Evolutionary conservation across 2,888 invertebrate genomes (phyloP).

Genomic region (Tachina fera): DNA sequence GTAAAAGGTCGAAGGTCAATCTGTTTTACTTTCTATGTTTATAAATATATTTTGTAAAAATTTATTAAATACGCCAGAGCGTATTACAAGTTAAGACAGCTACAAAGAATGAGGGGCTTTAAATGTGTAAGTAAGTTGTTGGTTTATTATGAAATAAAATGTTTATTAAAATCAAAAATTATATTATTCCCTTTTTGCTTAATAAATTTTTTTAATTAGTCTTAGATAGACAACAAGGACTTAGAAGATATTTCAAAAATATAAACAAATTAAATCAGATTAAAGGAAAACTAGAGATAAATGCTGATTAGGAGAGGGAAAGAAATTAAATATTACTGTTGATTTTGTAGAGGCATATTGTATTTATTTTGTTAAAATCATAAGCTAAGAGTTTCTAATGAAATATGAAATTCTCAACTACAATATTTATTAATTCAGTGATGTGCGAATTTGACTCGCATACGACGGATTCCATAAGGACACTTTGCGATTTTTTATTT

Average conservation of each 20-base stretch:
- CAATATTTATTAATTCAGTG: too few relatives aligned
- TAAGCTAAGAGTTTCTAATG: too few relatives aligned
- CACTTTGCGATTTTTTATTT: too few relatives aligned
- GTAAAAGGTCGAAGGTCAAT: slow-evolving; percentile 61
- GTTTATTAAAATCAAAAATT: background rate
- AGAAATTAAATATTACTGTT: too few relatives aligned
- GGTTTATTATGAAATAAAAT: slow-evolving; percentile 20
- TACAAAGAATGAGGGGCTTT: slow-evolving; percentile 7
- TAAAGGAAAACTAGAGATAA: too few relatives aligned
- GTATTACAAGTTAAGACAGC: background rate
- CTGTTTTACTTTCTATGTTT: slow-evolving; percentile 18
- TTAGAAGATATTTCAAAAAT: background rate
- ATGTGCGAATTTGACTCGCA: too few relatives aligned
- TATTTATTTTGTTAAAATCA: too few relatives aligned
- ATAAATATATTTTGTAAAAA: slow-evolving; percentile 20
- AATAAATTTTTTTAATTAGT: slow-evolving; percentile 27
- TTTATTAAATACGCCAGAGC: slow-evolving; percentile 15
- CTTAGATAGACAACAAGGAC: background rate
- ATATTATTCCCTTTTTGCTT: background rate
- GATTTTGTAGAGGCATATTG: too few relatives aligned
- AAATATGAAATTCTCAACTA: too few relatives aligned
- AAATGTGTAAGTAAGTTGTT: background rate
- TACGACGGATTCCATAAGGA: too few relatives aligned
- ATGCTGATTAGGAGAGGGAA: too few relatives aligned
- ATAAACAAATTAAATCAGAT: background rate